phyloP scores from a whole-genome alignment of 2,888 invertebrate species.

The Heteromurus nitidus region DNA sequence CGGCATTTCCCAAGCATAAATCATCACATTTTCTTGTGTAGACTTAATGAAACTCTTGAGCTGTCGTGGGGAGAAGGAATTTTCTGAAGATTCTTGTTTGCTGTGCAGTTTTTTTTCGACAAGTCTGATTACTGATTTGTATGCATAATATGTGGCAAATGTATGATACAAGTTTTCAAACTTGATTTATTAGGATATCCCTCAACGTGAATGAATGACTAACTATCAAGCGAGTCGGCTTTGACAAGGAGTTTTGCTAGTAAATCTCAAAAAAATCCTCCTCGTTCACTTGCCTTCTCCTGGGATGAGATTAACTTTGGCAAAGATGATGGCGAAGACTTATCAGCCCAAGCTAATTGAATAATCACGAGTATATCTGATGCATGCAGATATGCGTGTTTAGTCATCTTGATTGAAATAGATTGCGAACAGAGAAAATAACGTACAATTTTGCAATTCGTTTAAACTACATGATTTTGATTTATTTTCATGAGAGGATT shows the following conservation, averaged over 20 bases:
- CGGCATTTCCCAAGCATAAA: conserved; percentile 8
- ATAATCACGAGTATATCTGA: conserved; percentile 29
- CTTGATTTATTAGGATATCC: conserved; percentile 31
- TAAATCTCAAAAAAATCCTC: neutral
- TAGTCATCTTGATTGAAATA: neutral
- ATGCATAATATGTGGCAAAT: conserved; percentile 14
- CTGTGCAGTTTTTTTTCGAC: neutral
- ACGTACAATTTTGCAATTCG: no score
- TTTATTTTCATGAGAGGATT: neutral
- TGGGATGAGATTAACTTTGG: conserved; percentile 2
- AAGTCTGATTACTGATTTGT: conserved; percentile 11
- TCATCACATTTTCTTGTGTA: conserved; percentile 3
- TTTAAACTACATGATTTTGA: neutral
- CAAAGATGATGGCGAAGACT: conserved; percentile 53
- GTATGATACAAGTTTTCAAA: conserved; percentile 10
- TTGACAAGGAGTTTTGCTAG: no score
- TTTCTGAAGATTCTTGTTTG: neutral
- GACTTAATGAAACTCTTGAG: neutral
- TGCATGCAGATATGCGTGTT: no score
- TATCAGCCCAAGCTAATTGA: conserved; percentile 57
- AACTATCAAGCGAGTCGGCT: neutral
- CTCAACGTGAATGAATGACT: no score
- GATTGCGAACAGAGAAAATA: no score
- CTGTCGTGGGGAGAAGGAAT: neutral
- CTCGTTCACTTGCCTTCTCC: neutral